Percentiles rank a stretch among this genome's conserved stretches.
Evolutionary conservation across 2,113 vertebrate species (phyloP).

Genomic region (Podiceps cristatus): DNA sequence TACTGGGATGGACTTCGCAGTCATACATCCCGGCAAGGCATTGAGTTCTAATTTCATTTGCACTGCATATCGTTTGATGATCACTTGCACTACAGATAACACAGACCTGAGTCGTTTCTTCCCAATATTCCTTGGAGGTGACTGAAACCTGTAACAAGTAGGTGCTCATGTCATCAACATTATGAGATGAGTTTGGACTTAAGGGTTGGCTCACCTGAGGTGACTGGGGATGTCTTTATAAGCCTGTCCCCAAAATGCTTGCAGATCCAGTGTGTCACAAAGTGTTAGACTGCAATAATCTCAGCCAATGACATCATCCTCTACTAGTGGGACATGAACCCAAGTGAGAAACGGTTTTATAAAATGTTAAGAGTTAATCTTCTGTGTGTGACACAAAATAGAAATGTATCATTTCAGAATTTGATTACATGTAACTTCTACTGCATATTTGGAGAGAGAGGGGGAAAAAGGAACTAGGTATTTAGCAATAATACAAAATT

Average conservation of each 20-base stretch:
- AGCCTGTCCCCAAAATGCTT: neutral
- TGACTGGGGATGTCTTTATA: neutral
- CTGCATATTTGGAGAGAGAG: neutral
- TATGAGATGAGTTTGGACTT: neutral
- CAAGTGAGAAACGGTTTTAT: neutral
- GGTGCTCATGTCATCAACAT: neutral
- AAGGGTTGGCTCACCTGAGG: neutral
- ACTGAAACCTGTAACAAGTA: neutral
- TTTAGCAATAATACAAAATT: neutral
- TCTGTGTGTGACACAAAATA: neutral
- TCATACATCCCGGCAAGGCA: neutral
- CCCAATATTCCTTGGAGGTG: neutral
- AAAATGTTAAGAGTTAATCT: neutral
- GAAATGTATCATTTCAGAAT: neutral
- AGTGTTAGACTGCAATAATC: neutral
- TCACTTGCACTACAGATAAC: neutral
- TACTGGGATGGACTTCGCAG: neutral
- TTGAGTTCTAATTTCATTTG: neutral
- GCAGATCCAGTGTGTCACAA: neutral
- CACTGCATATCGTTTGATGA: neutral
- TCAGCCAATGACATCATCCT: neutral
- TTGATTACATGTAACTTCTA: neutral
- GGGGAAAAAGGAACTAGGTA: fast-evolving
- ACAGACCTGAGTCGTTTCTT: neutral
- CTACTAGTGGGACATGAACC: neutral